Evolutionary conservation across 2,888 invertebrate species (phyloP).

Genomic region (Ormyrus pomaceus): DNA sequence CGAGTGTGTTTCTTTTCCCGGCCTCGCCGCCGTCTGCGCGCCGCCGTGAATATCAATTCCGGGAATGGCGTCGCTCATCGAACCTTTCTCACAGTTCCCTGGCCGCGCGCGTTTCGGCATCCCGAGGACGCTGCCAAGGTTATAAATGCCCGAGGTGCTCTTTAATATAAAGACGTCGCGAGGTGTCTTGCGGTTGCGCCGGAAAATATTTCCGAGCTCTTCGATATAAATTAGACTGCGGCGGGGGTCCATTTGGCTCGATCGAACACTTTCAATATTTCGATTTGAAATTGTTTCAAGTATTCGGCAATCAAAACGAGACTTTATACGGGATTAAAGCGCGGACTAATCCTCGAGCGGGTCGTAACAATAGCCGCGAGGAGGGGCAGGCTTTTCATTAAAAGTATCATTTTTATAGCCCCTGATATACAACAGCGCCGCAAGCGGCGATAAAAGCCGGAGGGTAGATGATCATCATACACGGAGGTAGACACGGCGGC

Average conservation of each 20-base stretch:
- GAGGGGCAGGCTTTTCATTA: not conserved
- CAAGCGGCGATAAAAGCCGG: not conserved
- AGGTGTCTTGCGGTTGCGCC: not conserved
- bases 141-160: not conserved
- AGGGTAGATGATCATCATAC: slow-evolving; percentile 1
- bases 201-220: not conserved
- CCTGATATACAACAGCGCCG: not conserved
- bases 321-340: no score
- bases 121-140: not conserved
- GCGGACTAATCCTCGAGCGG: no score
- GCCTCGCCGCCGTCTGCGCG: not conserved
- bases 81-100: not conserved
- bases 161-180: slow-evolving; percentile 12
- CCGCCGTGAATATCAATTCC: slow-evolving; percentile 35
- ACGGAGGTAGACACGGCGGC: not conserved
- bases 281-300: no score
- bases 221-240: no score
- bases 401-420: not conserved
- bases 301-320: no score
- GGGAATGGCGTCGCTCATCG: not conserved
- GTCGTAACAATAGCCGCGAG: no score
- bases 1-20: slow-evolving; percentile 8
- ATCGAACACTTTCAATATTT: not conserved
- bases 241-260: no score
- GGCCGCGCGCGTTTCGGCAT: not conserved